phyloP scores from a whole-genome alignment of 30 jellyfish, hydroid and myxozoan genomes.

The Pelagia noctiluca region DNA sequence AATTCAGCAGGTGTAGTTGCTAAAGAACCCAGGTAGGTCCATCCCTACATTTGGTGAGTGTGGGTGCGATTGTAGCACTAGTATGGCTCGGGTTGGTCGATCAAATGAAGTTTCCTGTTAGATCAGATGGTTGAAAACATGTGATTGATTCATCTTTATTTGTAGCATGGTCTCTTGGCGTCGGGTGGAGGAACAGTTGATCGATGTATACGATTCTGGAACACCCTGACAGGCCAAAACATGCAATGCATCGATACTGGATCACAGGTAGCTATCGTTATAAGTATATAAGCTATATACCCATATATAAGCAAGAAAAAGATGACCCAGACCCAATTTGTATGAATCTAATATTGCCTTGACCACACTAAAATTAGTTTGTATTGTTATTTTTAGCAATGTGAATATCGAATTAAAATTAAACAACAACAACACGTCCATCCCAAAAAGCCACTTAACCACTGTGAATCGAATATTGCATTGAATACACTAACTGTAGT shows the following conservation, averaged over 20 bases:
- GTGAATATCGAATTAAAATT: not conserved
- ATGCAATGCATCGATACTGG: slow-evolving; percentile 96
- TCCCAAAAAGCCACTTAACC: no score
- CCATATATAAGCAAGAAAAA: no score
- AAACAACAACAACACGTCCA: no score
- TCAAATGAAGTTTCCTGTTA: not conserved
- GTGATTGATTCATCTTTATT: not conserved
- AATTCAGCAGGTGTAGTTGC: no score
- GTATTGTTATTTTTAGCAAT: not conserved
- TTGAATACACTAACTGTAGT: no score
- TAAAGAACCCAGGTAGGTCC: no score
- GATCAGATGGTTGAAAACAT: not conserved
- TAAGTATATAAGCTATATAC: no score
- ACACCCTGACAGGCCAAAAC: slow-evolving; percentile 88
- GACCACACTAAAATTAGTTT: not conserved
- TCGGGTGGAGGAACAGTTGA: slow-evolving; percentile 98
- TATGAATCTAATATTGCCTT: no score
- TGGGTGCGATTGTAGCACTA: no score
- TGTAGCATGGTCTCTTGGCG: slow-evolving; percentile 95
- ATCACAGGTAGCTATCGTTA: slow-evolving; percentile 92
- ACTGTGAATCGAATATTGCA: no score
- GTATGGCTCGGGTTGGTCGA: not conserved
- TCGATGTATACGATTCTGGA: slow-evolving; percentile 97
- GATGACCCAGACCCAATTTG: no score
- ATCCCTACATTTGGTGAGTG: no score